A percentile compares a stretch with the other conserved stretches of the same genome.
These are phyloP conservation scores for Ivindomyrus marchei DNA, from an alignment of 2,113 vertebrate species.

Conservation along the genomic window DNA sequence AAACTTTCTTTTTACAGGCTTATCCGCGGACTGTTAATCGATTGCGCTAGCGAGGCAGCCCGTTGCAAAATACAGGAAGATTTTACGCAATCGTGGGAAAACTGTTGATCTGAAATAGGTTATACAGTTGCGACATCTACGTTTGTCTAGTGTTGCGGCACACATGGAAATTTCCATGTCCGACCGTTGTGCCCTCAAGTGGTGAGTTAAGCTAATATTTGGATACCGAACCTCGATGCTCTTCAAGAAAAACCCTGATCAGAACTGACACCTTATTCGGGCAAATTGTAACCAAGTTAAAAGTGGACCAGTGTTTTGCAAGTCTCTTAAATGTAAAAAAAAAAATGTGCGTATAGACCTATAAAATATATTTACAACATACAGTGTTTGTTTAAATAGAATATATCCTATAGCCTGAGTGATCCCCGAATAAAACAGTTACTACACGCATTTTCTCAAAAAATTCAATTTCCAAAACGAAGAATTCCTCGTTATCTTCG, in stretches of 20 bases:
- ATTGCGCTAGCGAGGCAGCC: background rate
- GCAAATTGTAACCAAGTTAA: background rate
- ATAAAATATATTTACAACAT: background rate
- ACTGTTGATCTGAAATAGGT: background rate
- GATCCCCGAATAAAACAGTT: background rate
- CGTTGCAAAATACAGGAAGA: background rate
- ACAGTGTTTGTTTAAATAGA: background rate
- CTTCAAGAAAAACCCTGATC: background rate
- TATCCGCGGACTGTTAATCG: background rate
- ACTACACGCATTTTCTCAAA: background rate
- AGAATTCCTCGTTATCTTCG: background rate
- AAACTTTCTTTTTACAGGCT: background rate
- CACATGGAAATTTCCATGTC: constrained; percentile 19
- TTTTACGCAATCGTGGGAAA: constrained; percentile 10
- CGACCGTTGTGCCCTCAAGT: background rate
- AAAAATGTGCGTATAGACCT: no score
- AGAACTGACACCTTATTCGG: background rate
- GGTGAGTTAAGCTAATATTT: background rate
- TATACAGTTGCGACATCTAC: constrained; percentile 6
- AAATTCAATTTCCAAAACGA: background rate
- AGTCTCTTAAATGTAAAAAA: background rate
- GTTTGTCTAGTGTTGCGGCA: background rate
- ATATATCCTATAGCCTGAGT: background rate
- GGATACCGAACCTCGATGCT: background rate
- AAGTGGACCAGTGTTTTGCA: background rate